Evolutionary conservation across 2,888 invertebrate genomes (phyloP), one percentile per base, ranked within the genome.

Genomic region (Nemurella pictetii): DNA sequence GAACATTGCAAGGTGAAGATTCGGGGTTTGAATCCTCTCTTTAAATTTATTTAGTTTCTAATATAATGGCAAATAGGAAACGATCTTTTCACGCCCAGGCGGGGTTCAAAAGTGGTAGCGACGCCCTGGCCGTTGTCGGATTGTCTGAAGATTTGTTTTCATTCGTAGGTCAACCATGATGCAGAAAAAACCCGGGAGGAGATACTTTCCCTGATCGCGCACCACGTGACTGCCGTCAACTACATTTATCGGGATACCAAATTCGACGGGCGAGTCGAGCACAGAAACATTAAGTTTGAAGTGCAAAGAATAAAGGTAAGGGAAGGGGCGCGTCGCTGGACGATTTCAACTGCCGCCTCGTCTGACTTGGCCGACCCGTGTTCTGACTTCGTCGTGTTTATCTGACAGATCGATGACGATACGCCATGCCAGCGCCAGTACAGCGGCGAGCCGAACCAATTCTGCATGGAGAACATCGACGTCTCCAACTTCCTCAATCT

Each of bases 401-500:
- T 90, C 87, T 91, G 91, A 84, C 92, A 98, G 96, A 98, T 98
- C 89, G 98, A 98, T 91, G 98, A 98, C 89, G 96, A 97, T 89
- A 91, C 93, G 12, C 94, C 96, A 0, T 95, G 97, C 88, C 94
- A 94, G 89, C 93, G 93, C 83, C 89, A 89, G 32, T 92, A 90
- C 87, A 91, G 91, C 85, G 93, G 94, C 83, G 96, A 96, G 86
- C 93, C 94, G 87, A 97, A 97, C 91, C 96, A 96, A 87, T 99
- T 98, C 91, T 99, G 99, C 90, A 93, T 96, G 91, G 96, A 97
- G 89, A 99, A 99, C 91, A 98, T 99, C 89, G 99, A 99, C 90
- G 99, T 99, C 86, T 98, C 98, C 88, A 99, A 99, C 92, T 99
- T 99, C 91, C 93, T 99, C 85, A 99, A 99, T 91, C 93, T 99